Conservation (phyloP, 1,140 invertebrate species). For the Matsumurasca onukii region DNA sequence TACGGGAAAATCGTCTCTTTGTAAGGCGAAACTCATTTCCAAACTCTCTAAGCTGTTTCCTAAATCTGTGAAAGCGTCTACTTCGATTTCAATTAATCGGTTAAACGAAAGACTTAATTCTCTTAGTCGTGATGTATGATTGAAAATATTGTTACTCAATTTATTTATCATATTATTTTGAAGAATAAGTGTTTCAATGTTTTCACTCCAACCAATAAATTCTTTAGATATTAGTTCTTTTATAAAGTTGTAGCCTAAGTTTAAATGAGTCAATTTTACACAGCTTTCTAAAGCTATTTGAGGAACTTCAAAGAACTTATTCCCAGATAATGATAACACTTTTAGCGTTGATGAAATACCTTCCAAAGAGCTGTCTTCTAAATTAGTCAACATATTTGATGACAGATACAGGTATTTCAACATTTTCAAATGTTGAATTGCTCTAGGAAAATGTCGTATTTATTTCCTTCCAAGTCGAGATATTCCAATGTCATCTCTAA, state of each 20-base stretch:
- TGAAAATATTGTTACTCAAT: constrained; percentile 71
- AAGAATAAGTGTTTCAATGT: constrained; percentile 76
- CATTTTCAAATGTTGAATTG: constrained; percentile 60
- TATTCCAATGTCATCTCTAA: constrained; percentile 74
- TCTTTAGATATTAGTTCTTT: constrained; percentile 69
- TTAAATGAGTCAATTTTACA: constrained; percentile 73
- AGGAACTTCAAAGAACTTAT: constrained; percentile 72
- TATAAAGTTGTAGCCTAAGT: constrained; percentile 86
- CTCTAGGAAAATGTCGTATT: constrained; percentile 66
- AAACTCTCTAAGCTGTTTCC: constrained; percentile 74
- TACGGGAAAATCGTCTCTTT: constrained; percentile 73
- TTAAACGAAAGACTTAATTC: constrained; percentile 90
- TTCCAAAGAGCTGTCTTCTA: constrained; percentile 53
- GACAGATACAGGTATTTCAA: constrained; percentile 81
- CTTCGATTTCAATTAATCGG: constrained; percentile 73
- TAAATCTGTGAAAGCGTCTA: constrained; percentile 72
- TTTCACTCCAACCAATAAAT: constrained; percentile 73
- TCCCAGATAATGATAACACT: constrained; percentile 77
- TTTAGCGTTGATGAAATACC: constrained; percentile 62
- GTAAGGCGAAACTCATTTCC: constrained; percentile 81
- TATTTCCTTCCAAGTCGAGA: constrained; percentile 81
- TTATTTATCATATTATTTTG: constrained; percentile 81
- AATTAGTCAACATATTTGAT: constrained; percentile 70
- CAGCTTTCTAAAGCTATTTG: constrained; percentile 64
- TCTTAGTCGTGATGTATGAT: constrained; percentile 65